Evolutionary conservation across 1,140 invertebrate genomes (phyloP), one percentile per base, ranked within the genome.

Genomic region (Papilio polyxenes): DNA sequence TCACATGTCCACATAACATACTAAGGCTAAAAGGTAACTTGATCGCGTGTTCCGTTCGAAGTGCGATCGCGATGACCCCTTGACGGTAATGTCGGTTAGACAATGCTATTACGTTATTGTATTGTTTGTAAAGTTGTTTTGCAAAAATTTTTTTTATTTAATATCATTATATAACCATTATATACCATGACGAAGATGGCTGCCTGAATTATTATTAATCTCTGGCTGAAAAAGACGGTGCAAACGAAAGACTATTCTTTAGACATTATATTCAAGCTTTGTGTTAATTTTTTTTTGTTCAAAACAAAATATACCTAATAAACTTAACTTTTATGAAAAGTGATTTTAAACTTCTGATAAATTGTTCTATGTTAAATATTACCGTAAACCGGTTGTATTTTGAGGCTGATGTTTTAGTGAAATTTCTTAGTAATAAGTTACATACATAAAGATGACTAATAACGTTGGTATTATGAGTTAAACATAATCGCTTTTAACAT

Each of bases 1-100:
- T 72, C 65, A 37, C 11, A 72, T 72, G 31, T 72, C 65, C 31
- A 72, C 65, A 69, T 13, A 65, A 31, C 62, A 37, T 72, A 17
- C 31, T 65, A 65, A 72, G 65, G 65, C 65, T 37, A 23, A 10
- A 31, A 37, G 23, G 65, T 72, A 72, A 72, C 65, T 37, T 72
- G 65, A 72, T 72, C 23, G 65, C 31, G 65, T 72, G 65, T 72
- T 72, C 13, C 65, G 31, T 72, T 72, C 31, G 65, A 72, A 40
- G 65, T 72, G 13, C 10, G 62, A 37, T 72, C 65, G 10, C 65
- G 65, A 72, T 72, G 65, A 72, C 65, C 65, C 37, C 65, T 40
- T 40, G 62, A 65, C 62, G 2, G 65, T 72, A 72, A 72, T 72
- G 65, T 72, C 31, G 31, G 31, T 8, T 15, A 72, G 65, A 72